These are phyloP conservation scores for Lampris incognitus DNA, from an alignment of 2,113 vertebrate species.

Conservation along the genomic window DNA sequence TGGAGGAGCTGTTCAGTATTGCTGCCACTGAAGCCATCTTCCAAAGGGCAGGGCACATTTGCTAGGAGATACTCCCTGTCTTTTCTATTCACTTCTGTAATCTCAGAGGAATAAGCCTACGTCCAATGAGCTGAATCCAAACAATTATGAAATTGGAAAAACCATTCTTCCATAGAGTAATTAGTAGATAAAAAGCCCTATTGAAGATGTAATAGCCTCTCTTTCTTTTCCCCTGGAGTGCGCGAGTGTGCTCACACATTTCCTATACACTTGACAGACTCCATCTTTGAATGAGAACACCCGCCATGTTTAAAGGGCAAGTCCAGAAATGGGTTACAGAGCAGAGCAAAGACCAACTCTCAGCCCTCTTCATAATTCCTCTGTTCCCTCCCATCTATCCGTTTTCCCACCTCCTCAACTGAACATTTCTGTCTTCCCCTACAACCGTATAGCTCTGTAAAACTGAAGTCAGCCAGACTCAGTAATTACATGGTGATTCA, in stretches of 20 bases:
- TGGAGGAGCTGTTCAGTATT: not conserved
- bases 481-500: conserved; percentile 37
- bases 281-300: conserved; percentile 66
- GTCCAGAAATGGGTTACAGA: conserved; percentile 65
- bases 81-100: conserved; percentile 41
- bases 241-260: conserved; percentile 24
- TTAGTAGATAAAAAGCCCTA: conserved; percentile 59
- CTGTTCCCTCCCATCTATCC: conserved; percentile 9
- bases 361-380: not conserved
- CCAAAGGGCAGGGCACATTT: conserved; percentile 48
- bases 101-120: conserved; percentile 68
- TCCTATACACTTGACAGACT: conserved; percentile 65
- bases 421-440: conserved; percentile 11
- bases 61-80: not conserved
- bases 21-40: conserved; percentile 50
- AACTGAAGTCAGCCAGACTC: conserved; percentile 57
- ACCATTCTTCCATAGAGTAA: conserved; percentile 50
- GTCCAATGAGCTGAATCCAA: conserved; percentile 77
- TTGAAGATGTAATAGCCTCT: conserved; percentile 60
- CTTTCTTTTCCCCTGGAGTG: not conserved
- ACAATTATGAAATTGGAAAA: conserved; percentile 74
- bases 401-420: conserved; percentile 23
- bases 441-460: conserved; percentile 48
- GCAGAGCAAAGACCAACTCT: conserved; percentile 48
- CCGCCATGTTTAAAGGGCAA: conserved; percentile 69